These are phyloP conservation scores for Macrotus californicus DNA, from an alignment of 2,113 vertebrate species.

Conservation along the genomic window DNA sequence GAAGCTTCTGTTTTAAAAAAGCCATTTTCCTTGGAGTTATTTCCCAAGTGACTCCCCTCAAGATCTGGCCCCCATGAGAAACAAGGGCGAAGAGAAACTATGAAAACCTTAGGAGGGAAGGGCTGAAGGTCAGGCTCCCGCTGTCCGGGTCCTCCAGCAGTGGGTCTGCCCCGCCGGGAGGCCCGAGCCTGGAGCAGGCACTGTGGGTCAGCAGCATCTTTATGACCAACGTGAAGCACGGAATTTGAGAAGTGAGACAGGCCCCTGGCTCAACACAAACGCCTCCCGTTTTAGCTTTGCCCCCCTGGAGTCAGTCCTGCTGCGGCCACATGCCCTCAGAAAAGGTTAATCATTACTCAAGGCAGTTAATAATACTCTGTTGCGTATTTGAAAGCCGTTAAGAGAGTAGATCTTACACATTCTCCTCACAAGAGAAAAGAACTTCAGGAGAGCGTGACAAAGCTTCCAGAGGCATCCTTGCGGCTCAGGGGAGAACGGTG, in stretches of 20 bases:
- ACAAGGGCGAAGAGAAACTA: not conserved
- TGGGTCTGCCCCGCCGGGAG: fast-evolving
- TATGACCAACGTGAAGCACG: fast-evolving
- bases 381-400: not conserved
- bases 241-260: not conserved
- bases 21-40: not conserved
- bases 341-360: not conserved
- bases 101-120: not conserved
- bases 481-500: fast-evolving
- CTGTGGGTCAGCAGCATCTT: not conserved
- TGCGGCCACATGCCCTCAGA: not conserved
- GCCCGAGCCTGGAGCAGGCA: not conserved
- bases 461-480: not conserved
- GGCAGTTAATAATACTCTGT: not conserved
- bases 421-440: not conserved
- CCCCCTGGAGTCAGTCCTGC: not conserved
- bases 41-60: not conserved
- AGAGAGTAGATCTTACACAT: not conserved
- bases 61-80: not conserved
- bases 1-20: constrained; percentile 13
- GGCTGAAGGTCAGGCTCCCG: not conserved
- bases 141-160: not conserved
- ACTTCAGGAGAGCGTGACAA: not conserved
- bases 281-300: not conserved
- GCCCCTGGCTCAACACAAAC: not conserved